Percentiles rank a stretch among this genome's conserved stretches.
These are phyloP conservation scores for Cosmia pyralina DNA, from an alignment of 2,888 invertebrate species.

Conservation along the genomic window DNA sequence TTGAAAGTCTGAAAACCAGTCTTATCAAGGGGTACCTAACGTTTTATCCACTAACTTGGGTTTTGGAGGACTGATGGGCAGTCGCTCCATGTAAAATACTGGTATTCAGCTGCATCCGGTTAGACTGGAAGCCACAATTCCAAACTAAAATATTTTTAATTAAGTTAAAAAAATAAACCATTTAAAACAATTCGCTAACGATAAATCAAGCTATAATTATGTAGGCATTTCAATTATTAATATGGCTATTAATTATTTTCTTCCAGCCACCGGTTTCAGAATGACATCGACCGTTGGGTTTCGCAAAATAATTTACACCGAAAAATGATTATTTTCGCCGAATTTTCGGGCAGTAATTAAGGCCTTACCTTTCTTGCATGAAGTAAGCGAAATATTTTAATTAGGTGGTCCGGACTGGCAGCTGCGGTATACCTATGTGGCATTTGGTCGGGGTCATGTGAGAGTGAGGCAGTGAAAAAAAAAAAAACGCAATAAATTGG, in stretches of 20 bases:
- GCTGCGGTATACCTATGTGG: constrained; percentile 55
- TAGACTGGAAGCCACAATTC: too few species aligned
- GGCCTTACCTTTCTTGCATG: constrained; percentile 71
- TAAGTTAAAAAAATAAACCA: constrained; percentile 2
- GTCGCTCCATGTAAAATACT: too few species aligned
- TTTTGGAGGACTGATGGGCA: too few species aligned
- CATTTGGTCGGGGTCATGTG: constrained; percentile 58
- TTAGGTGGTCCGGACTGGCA: constrained; percentile 81
- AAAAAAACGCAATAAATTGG: too few species aligned
- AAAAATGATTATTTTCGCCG: constrained; percentile 56
- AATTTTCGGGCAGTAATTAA: constrained; percentile 63
- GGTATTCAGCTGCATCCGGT: too few species aligned
- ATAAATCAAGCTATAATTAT: constrained; percentile 29
- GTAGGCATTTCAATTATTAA: constrained; percentile 64
- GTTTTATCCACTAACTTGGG: too few species aligned
- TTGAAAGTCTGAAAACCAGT: too few species aligned
- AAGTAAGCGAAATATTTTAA: constrained; percentile 86
- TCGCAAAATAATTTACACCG: constrained; percentile 43
- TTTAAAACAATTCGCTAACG: constrained; percentile 25
- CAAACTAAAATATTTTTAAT: constrained; percentile 14
- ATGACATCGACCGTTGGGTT: constrained; percentile 50
- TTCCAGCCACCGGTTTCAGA: constrained; percentile 65
- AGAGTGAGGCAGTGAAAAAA: constrained; percentile 38
- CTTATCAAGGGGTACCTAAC: too few species aligned
- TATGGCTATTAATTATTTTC: constrained; percentile 76